Percentiles rank a stretch among this genome's conserved stretches.
Conservation (phyloP, 2,113 vertebrate species). For the Sprattus sprattus region DNA sequence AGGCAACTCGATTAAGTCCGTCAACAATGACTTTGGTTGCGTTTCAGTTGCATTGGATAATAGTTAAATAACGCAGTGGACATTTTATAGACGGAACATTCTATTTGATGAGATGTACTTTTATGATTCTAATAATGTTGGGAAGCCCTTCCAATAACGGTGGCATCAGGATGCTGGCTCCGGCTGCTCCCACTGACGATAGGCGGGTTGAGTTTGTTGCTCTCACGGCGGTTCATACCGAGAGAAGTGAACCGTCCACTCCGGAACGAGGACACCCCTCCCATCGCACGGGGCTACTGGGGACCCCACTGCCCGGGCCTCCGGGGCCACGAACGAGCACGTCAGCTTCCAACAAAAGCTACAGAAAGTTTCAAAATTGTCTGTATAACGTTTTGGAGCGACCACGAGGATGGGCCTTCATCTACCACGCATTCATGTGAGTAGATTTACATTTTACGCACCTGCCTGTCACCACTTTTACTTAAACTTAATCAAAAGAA, state of each 20-base stretch:
- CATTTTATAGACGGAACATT: not conserved
- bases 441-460: constrained; percentile 48
- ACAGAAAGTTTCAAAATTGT: constrained; percentile 84
- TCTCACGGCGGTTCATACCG: constrained; percentile 82
- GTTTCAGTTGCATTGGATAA: not conserved
- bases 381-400: constrained; percentile 91
- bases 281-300: constrained; percentile 78
- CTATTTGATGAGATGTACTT: not conserved
- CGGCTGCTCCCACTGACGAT: constrained; percentile 68
- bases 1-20: not conserved
- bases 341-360: constrained; percentile 78
- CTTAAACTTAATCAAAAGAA: not conserved
- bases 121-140: constrained; percentile 57
- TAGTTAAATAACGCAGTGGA: not conserved
- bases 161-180: constrained; percentile 74
- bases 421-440: constrained; percentile 94
- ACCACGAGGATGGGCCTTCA: constrained; percentile 88
- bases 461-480: not conserved
- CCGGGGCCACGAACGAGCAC: constrained; percentile 71
- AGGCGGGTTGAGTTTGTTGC: constrained; percentile 83
- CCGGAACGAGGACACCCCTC: constrained; percentile 76
- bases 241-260: constrained; percentile 76
- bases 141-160: constrained; percentile 78
- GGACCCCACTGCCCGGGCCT: constrained; percentile 79
- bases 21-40: not conserved